Evolutionary conservation across 1,140 invertebrate genomes (phyloP), one percentile per base, ranked within the genome.

Genomic region (Pentalonia nigronervosa): DNA sequence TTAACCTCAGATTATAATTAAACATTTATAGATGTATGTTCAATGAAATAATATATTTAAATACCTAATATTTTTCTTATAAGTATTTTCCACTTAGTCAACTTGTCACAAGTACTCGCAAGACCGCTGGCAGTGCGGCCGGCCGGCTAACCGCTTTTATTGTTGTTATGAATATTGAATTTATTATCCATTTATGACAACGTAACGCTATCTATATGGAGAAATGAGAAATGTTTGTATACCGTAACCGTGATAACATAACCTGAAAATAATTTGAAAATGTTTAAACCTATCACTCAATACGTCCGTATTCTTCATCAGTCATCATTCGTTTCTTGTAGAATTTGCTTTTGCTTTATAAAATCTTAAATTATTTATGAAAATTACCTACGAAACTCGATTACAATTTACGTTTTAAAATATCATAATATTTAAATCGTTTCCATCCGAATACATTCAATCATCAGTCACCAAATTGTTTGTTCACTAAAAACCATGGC

Each of bases 191-290:
- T 20, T 8, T 23, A 36, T 83, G 21, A 36, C 8, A 36, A 83
- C n/a, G 34, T 48, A 87, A 21, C 86, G 86, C 86, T 34, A 87
- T 87, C 86, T 87, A 17, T 87, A n/a, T n/a, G 11, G 6, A 0
- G 1, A n/a, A 50, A 50, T 8, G 14, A 20, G 30, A 48, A 34
- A n/a, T 48, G 45, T 48, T 76, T 30, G 23, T n/a, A 48, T 48
- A 48, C 86, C 86, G 30, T 21, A 20, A 87, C 86, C 86, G 47
- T 87, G 47, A 86, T 47, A 87, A 87, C 30, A 48, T 87, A 87
- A 87, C 86, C 86, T 87, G n/a, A 87, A 48, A 87, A 87, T 48
- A 48, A 48, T 87, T 87, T 48, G 14, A 48, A 87, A 87, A 48
- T 45, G 60, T 87, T 87, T 48, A 87, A 87, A 50, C 30, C 45